Conservation (phyloP, 2,888 invertebrate genomes). For the Orchestes rusci region DNA sequence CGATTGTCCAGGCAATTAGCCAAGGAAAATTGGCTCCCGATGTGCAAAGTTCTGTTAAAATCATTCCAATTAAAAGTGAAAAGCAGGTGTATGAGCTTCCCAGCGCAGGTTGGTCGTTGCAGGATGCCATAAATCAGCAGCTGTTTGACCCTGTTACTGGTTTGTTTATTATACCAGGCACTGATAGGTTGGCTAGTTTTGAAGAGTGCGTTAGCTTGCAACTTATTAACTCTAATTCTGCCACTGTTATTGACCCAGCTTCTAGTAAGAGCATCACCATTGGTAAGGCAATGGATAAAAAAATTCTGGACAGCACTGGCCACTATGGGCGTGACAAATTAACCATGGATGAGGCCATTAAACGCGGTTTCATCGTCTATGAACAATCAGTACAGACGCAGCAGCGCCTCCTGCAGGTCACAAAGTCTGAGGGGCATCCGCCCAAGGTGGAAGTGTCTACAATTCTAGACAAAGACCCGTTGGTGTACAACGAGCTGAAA, state of each 20-base stretch:
- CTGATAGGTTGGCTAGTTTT: conserved; percentile 75
- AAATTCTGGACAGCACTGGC: conserved; percentile 70
- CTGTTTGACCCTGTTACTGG: conserved; percentile 79
- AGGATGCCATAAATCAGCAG: conserved; percentile 74
- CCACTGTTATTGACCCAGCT: conserved; percentile 70
- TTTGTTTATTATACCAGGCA: conserved; percentile 77
- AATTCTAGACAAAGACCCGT: conserved; percentile 44
- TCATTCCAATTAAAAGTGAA: conserved; percentile 45
- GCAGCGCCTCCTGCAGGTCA: conserved; percentile 62
- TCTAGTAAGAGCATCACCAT: conserved; percentile 63
- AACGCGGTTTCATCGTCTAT: conserved; percentile 55
- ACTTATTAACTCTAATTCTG: conserved; percentile 79
- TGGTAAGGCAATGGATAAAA: conserved; percentile 67
- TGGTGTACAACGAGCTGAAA: conserved; percentile 47
- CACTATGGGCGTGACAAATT: conserved; percentile 59
- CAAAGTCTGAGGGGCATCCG: conserved; percentile 62
- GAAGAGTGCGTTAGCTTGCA: conserved; percentile 81
- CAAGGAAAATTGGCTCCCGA: conserved; percentile 64
- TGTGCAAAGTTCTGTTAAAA: conserved; percentile 36
- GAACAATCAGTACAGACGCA: conserved; percentile 49
- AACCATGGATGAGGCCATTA: conserved; percentile 70
- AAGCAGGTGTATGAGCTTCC: conserved; percentile 73
- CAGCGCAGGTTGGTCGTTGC: conserved; percentile 73
- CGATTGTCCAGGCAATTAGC: conserved; percentile 70
- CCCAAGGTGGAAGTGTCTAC: conserved; percentile 66